Percentiles rank a stretch among this genome's conserved stretches.
Evolutionary conservation across 64 coral and sea anemone species (phyloP).

Genomic region (Montipora capricornis): DNA sequence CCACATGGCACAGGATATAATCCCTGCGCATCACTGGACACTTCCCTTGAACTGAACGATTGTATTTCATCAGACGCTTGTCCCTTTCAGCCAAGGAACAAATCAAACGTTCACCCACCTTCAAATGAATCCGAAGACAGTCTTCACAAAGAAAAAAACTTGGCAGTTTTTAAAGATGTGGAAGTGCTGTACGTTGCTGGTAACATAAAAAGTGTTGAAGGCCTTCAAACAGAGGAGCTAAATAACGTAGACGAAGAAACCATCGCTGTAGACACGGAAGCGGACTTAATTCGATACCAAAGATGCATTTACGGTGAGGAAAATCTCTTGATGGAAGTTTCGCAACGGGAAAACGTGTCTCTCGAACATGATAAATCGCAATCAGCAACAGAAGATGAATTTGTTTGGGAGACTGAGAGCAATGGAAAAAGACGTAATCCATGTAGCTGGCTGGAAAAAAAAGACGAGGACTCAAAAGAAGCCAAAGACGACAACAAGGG

Average conservation of each 20-base stretch:
- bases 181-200: background rate
- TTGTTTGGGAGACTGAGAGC: background rate
- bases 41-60: background rate
- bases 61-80: background rate
- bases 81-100: background rate
- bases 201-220: background rate
- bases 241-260: background rate
- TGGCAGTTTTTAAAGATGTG: background rate
- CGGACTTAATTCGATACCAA: background rate
- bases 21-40: background rate
- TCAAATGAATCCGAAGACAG: background rate
- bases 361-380: background rate
- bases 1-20: background rate
- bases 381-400: background rate
- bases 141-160: background rate
- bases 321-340: background rate
- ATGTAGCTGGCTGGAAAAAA: background rate
- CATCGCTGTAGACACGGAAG: background rate
- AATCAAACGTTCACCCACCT: no score
- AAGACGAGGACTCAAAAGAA: rapidly evolving
- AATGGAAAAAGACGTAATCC: background rate
- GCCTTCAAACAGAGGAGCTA: background rate
- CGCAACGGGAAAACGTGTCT: background rate
- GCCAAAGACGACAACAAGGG: no score
- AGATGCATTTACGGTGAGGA: constrained; percentile 26